Conservation (phyloP, 64 coral and sea anemone species). For the Montipora foliosa region DNA sequence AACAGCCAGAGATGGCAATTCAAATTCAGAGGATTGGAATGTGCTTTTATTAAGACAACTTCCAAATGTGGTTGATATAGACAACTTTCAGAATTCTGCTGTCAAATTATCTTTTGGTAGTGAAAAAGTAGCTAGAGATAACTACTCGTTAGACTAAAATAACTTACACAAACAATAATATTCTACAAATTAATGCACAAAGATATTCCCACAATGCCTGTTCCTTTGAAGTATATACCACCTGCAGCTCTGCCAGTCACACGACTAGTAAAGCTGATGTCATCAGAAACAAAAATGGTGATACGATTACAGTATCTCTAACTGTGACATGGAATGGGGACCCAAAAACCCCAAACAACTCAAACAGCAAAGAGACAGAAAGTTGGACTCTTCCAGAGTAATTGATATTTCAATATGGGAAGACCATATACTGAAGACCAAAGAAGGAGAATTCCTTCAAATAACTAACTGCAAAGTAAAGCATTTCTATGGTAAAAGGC, state of each 20-base stretch:
- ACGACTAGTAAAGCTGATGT: constrained; percentile 32
- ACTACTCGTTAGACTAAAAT: not conserved
- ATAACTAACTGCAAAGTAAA: no score
- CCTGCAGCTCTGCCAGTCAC: constrained; percentile 31
- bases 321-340: constrained; percentile 32
- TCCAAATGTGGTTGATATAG: not conserved
- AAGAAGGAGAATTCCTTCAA: not conserved
- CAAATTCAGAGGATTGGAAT: constrained; percentile 60
- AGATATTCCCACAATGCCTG: no score
- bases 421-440: constrained; percentile 33
- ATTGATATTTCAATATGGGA: constrained; percentile 56
- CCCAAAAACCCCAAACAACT: no score
- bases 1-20: constrained; percentile 71
- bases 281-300: constrained; percentile 35
- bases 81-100: not conserved
- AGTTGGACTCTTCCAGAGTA: constrained; percentile 43
- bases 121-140: constrained; percentile 15
- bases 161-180: no score
- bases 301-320: constrained; percentile 44
- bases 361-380: no score
- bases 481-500: no score
- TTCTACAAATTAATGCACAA: no score
- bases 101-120: not conserved
- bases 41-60: constrained; percentile 32
- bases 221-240: not conserved